Conservation (phyloP, 2,113 vertebrate species). For the Strigops habroptila region DNA sequence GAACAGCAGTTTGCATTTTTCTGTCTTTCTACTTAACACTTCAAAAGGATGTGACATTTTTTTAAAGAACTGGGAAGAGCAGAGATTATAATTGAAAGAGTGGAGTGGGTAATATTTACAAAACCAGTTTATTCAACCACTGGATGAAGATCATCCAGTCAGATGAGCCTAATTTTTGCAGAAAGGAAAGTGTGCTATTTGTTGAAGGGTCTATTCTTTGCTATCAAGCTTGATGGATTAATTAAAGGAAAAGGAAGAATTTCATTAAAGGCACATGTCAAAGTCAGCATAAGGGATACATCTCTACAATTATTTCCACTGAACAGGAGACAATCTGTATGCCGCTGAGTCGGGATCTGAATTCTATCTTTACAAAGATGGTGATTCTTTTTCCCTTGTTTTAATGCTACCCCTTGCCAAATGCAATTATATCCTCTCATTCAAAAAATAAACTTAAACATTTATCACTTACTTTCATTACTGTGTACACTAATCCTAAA, state of each 20-base stretch:
- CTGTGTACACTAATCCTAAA: not conserved
- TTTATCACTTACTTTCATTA: not conserved
- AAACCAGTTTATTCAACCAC: not conserved
- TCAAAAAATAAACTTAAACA: not conserved
- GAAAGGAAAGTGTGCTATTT: conserved; percentile 23
- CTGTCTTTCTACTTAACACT: not conserved
- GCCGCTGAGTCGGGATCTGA: not conserved
- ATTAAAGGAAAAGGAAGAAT: not conserved
- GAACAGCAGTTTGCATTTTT: conserved; percentile 1
- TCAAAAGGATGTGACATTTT: not conserved
- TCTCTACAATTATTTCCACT: not conserved
- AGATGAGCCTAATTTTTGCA: not conserved
- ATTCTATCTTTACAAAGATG: not conserved
- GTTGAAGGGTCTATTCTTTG: conserved; percentile 23
- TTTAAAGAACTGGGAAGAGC: not conserved
- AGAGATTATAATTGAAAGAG: not conserved
- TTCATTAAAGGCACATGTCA: not conserved
- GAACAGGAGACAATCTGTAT: not conserved
- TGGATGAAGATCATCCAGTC: not conserved
- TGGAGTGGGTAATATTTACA: not conserved
- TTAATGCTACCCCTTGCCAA: not conserved
- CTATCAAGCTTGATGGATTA: not conserved
- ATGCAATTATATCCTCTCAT: not conserved
- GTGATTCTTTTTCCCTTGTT: not conserved
- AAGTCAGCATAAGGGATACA: not conserved